Base-by-base conservation (phyloP, 37 sponge, comb jelly and placozoan species). In the Hormiphora californensis region DNA sequence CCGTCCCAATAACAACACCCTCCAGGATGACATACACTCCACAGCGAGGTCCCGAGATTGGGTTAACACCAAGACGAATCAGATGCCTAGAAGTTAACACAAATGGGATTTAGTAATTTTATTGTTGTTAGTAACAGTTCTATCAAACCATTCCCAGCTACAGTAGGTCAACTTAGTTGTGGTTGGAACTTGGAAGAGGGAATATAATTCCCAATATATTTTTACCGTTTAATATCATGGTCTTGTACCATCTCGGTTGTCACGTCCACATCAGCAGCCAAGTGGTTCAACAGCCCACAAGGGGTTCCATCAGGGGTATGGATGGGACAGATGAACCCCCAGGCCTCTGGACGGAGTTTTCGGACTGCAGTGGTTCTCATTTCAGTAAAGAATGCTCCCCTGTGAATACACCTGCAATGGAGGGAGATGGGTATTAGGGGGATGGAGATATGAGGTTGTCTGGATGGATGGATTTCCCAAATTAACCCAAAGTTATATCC, bases 251-350 rank as follows among this genome's bases (percentile, higher is more conserved):
- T 43, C 38, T 65, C 69, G 11, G 69, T 88, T n/a, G 59, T 57
- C 21, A 89, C 85, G 38, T 17, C 44, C 54, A 92, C 93, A 40
- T 39, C 25, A 38, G 93, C 92, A 3, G 99, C 86, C 32, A 98
- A 87, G 63, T 98, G 99, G 63, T 94, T 98, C 31, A 98, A 89
- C 12, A 98, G 89, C 30, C 99, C 99, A 69, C 99, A 98, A 0
- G 99, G 99, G 17, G 95, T 89, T 31, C 99, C 99, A 87, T 98
- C 99, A 69, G 99, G 99, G 73, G 99, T 94, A 90, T 98, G 95
- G 0, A 98, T 95, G 12, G 95, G 99, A 91, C 99, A 98, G 69
- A 98, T 57, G 88, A 98, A 98, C 25, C 96, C 99, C 92, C 92
- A 94, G 27, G 94, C 93, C 46, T 98, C 99, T 36, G 99, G 99